These are phyloP conservation scores for Xestia c-nigrum DNA, from an alignment of 2,888 invertebrate species.

Conservation along the genomic window DNA sequence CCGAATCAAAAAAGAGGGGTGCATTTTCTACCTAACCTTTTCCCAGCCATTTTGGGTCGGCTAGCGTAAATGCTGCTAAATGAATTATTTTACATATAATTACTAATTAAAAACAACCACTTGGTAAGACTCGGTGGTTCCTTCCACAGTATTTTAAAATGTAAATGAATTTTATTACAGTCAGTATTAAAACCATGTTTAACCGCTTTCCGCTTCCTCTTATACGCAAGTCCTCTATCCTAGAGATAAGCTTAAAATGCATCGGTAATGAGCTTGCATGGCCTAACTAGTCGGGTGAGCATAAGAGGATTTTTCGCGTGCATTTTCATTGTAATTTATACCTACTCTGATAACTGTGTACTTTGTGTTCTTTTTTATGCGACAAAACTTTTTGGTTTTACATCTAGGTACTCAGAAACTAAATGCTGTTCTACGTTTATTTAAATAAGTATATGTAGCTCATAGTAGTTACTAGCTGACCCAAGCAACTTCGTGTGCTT, in stretches of 20 bases:
- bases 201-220: conserved; percentile 34
- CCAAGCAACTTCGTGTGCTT: too few species aligned
- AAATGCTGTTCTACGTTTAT: neutral
- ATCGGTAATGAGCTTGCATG: conserved; percentile 77
- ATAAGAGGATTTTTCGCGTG: conserved; percentile 61
- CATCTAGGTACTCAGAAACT: neutral
- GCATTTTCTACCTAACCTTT: neutral
- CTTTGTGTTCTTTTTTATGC: conserved; percentile 34
- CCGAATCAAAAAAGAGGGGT: too few species aligned
- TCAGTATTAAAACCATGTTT: neutral
- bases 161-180: neutral
- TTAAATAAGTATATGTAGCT: neutral
- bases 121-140: too few species aligned
- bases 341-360: conserved; percentile 53
- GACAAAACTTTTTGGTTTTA: conserved; percentile 26
- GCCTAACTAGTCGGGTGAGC: conserved; percentile 64
- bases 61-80: neutral
- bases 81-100: too few species aligned
- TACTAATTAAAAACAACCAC: too few species aligned
- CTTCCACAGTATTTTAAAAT: too few species aligned
- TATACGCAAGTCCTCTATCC: conserved; percentile 36
- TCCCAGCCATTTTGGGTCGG: neutral
- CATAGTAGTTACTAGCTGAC: neutral
- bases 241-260: conserved; percentile 73
- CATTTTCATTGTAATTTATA: conserved; percentile 66